phyloP scores from a whole-genome alignment of 2,888 invertebrate species.

The Cephus runcator region DNA sequence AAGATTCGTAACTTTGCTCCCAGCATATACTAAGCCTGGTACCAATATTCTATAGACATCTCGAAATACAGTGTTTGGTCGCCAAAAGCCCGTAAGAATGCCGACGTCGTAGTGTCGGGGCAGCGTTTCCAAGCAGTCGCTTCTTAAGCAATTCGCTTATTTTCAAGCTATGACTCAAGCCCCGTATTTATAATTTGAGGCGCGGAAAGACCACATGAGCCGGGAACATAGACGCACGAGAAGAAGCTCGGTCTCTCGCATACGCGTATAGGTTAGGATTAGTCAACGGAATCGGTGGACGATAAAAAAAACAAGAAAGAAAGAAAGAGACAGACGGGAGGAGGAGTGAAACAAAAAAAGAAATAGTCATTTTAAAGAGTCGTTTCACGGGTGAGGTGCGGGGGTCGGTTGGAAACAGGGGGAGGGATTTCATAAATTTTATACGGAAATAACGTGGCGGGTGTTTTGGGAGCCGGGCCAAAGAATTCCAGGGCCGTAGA shows the following conservation, averaged over 20 bases:
- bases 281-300: conserved; percentile 16
- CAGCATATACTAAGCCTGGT: too few relatives aligned
- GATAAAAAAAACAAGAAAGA: conserved; percentile 16
- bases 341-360: conserved; percentile 3
- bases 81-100: background rate
- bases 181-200: conserved; percentile 48
- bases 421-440: background rate
- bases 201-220: conserved; percentile 1
- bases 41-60: background rate
- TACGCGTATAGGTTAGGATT: background rate
- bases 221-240: conserved; percentile 8
- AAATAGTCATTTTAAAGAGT: conserved; percentile 8
- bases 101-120: background rate
- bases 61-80: background rate
- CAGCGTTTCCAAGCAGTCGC: conserved; percentile 13
- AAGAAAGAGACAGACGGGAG: conserved; percentile 9
- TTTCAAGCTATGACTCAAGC: conserved; percentile 51
- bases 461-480: background rate
- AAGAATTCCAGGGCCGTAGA: background rate
- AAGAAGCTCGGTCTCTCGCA: background rate
- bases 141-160: conserved; percentile 52
- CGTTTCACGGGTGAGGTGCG: background rate
- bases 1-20: background rate
- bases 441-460: background rate
- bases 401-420: too few relatives aligned